Base-by-base conservation (phyloP, 2,113 vertebrate species). In the Phalacrocorax brasilianus region DNA sequence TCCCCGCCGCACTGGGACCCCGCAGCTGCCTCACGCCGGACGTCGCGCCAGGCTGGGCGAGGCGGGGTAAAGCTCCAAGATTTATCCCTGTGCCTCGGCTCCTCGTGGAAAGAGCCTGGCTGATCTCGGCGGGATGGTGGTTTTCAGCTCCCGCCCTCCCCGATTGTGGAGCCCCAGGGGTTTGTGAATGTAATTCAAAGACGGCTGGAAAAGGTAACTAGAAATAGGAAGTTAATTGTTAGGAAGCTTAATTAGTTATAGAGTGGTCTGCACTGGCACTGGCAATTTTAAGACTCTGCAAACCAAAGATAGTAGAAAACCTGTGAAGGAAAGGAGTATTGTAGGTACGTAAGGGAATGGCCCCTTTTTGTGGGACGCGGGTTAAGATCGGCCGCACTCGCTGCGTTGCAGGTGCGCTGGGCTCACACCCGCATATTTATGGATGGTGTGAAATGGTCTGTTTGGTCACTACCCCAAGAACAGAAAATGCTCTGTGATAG, bases 181-280 rank as follows among this genome's bases (percentile, higher is more conserved):
- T 22, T 59, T 88, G 76, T 63, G 84, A 76, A 42, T 83, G 56
- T 86, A 83, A 68, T 91, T 76, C 63, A 66, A 26, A 81, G 79
- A 47, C 11, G 26, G 30, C 80, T 86, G 76, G 67, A 50, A 91
- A 89, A 86, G 62, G 94, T 83, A 95, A 94, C 80, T 91, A 72
- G 71, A 79, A 95, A 83, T 75, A 53, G 63, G 75, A 86, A 91
- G n/a, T 38, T 93, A 94, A 94, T 94, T 89, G 94, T 50, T 33
- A 8, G 76, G 26, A 84, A 40, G 26, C 58, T 68, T 93, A 72
- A 86, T 89, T 74, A 78, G 75, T 49, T 32, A 8, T 30, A 42
- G 14, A n/a, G 52, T 1, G 10, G 35, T 15, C 85, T 53, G 30
- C 50, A 5, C 30, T 5, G 9, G 26, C 77, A 38, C 61, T 11